These are phyloP conservation scores for Limanda limanda DNA, from an alignment of 2,113 vertebrate species.

Conservation along the genomic window DNA sequence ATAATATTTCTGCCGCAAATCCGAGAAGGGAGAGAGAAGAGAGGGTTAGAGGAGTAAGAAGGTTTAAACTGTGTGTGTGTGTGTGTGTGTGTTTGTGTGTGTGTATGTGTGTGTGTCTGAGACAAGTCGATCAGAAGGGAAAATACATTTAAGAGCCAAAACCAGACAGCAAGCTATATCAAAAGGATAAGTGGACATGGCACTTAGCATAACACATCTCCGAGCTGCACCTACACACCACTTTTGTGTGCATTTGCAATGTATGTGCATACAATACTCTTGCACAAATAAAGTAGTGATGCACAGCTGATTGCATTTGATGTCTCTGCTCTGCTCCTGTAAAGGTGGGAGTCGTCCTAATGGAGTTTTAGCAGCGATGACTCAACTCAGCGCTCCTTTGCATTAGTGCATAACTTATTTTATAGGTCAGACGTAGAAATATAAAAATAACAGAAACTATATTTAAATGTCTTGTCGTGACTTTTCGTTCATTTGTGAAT, in stretches of 20 bases:
- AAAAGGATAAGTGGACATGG: slow-evolving; percentile 11
- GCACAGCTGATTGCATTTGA: slow-evolving; percentile 15
- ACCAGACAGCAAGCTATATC: slow-evolving; percentile 12
- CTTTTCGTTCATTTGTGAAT: neutral
- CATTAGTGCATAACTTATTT: slow-evolving; percentile 10
- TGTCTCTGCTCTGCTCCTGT: neutral
- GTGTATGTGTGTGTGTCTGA: slow-evolving; percentile 16
- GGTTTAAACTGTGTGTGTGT: slow-evolving; percentile 18
- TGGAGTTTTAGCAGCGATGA: slow-evolving; percentile 26
- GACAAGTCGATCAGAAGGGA: slow-evolving; percentile 18
- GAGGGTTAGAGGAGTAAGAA: neutral
- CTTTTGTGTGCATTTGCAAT: neutral
- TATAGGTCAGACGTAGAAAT: slow-evolving; percentile 6
- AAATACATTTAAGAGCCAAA: slow-evolving; percentile 10
- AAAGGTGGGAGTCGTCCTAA: slow-evolving; percentile 33
- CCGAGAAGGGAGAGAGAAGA: slow-evolving; percentile 22
- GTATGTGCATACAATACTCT: neutral
- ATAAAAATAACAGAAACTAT: neutral
- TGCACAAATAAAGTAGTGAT: neutral
- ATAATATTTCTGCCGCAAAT: slow-evolving; percentile 68
- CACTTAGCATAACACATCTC: slow-evolving; percentile 2
- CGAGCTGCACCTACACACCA: slow-evolving; percentile 14
- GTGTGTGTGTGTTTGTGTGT: slow-evolving; percentile 9
- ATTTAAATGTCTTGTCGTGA: neutral
- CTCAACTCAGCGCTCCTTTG: slow-evolving; percentile 14